These are phyloP conservation scores for Nansenia antarctica DNA, from an alignment of 2,113 vertebrate species.

Conservation along the genomic window DNA sequence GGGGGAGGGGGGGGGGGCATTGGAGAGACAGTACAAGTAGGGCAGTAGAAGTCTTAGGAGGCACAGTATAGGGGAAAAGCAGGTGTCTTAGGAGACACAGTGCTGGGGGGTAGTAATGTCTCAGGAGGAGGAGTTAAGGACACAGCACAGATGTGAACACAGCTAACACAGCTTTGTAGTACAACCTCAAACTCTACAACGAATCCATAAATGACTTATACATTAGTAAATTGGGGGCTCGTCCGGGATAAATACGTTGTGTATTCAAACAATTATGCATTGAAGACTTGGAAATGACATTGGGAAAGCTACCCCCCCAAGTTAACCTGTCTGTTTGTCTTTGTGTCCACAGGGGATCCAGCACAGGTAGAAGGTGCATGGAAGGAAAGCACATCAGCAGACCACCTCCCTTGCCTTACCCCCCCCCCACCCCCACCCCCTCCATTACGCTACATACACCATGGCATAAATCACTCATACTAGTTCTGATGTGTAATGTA, in stretches of 20 bases:
- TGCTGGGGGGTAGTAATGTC: not conserved
- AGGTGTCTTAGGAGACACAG: too few species aligned
- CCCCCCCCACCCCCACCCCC: not conserved
- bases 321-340: not conserved
- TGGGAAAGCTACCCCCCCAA: not conserved
- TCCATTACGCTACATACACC: not conserved
- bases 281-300: not conserved
- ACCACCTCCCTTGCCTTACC: not conserved
- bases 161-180: not conserved
- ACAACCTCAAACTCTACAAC: not conserved
- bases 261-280: not conserved
- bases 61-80: too few species aligned
- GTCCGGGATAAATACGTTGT: too few species aligned
- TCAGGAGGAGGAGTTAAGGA: not conserved
- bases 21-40: too few species aligned
- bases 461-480: not conserved
- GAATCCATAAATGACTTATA: not conserved
- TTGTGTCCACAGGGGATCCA: constrained; percentile 8
- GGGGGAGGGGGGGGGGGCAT: too few species aligned
- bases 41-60: too few species aligned
- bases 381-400: constrained; percentile 4
- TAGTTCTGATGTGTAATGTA: not conserved
- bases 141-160: not conserved
- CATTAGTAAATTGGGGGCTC: too few species aligned
- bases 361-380: constrained; percentile 27